A percentile compares a stretch with the other conserved stretches of the same genome.
Evolutionary conservation across 2,113 vertebrate species (phyloP).

Genomic region (Eidolon helvum): DNA sequence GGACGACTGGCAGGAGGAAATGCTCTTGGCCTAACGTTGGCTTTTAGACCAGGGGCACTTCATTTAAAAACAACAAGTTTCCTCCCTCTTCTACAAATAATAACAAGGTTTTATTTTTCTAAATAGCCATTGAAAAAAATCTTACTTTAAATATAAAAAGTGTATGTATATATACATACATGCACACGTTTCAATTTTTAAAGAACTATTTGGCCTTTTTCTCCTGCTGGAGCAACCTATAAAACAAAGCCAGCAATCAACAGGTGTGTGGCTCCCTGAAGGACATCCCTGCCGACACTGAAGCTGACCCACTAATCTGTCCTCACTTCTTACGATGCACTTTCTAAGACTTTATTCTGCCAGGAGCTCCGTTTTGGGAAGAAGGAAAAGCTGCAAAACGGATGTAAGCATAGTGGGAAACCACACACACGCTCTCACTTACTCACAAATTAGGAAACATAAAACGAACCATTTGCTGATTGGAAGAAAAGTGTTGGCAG

Average conservation of each 20-base stretch:
- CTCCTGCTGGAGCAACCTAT: too few relatives aligned
- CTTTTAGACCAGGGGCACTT: neutral
- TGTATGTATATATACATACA: neutral
- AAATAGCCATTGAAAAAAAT: neutral
- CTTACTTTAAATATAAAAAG: neutral
- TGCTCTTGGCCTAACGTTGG: neutral
- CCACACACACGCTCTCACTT: neutral
- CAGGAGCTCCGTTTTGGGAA: neutral
- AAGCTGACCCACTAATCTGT: neutral
- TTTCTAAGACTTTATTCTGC: neutral
- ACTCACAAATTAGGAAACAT: constrained; percentile 80
- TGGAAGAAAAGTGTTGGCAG: constrained; percentile 85
- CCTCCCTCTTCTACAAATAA: neutral
- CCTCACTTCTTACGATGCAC: neutral
- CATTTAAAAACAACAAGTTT: neutral
- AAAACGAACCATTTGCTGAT: constrained; percentile 95
- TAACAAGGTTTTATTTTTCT: neutral
- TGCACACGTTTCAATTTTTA: neutral
- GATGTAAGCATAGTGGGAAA: neutral
- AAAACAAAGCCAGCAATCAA: neutral
- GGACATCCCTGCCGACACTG: too few relatives aligned
- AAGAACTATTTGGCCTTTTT: neutral
- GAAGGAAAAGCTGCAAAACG: neutral
- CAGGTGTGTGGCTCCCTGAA: neutral
- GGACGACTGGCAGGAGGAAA: neutral